phyloP scores from a whole-genome alignment of 2,888 invertebrate genomes.

The Lamproptera curius region DNA sequence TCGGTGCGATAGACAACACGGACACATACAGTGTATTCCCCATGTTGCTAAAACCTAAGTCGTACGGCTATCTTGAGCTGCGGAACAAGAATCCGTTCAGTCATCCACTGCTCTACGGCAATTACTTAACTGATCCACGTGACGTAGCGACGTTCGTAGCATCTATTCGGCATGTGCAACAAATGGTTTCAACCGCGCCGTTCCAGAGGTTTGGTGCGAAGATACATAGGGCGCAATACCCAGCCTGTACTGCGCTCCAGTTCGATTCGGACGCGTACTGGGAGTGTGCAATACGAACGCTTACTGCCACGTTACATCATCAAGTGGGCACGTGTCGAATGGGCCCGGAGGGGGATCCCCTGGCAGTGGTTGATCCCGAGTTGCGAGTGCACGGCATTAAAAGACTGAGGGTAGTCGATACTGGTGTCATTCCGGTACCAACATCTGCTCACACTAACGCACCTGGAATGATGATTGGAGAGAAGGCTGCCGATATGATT shows the following conservation, averaged over 20 bases:
- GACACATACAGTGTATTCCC: conserved; percentile 81
- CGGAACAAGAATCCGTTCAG: conserved; percentile 85
- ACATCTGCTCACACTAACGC: conserved; percentile 83
- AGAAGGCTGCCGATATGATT: conserved; percentile 83
- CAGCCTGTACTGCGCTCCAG: conserved; percentile 64
- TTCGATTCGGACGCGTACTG: conserved; percentile 83
- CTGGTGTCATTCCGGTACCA: conserved; percentile 82
- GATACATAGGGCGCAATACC: conserved; percentile 69
- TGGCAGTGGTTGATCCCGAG: conserved; percentile 81
- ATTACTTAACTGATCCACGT: conserved; percentile 83
- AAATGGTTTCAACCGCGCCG: conserved; percentile 75
- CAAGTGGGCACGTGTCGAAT: conserved; percentile 84
- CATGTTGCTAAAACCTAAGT: conserved; percentile 86
- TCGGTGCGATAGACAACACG: conserved; percentile 69
- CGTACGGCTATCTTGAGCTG: conserved; percentile 83
- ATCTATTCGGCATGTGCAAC: conserved; percentile 80
- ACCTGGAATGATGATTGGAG: conserved; percentile 84
- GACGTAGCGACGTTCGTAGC: conserved; percentile 80
- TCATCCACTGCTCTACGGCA: conserved; percentile 87
- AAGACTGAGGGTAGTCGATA: conserved; percentile 81
- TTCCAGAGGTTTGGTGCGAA: conserved; percentile 78
- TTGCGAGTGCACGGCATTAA: conserved; percentile 80
- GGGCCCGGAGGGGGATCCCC: conserved; percentile 80
- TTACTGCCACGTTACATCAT: conserved; percentile 81
- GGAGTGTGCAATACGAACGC: conserved; percentile 81